Evolutionary conservation across 2,113 vertebrate genomes (phyloP).

Genomic region (Pangasianodon gigas): DNA sequence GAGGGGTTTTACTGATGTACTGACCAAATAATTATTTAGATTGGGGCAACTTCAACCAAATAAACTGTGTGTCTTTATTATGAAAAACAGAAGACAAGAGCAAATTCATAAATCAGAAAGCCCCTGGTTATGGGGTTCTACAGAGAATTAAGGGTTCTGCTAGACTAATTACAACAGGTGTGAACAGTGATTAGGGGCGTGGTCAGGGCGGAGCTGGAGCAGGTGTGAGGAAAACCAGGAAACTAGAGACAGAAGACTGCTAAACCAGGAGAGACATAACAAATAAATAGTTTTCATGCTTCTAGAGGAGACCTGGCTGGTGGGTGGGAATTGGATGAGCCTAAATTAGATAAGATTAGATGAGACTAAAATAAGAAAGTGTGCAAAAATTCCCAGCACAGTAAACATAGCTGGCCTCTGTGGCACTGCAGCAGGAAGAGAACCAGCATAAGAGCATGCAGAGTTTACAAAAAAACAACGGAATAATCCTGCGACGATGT

Average conservation of each 20-base stretch:
- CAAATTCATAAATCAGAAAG: not conserved
- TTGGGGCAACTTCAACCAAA: not conserved
- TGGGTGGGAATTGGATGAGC: not conserved
- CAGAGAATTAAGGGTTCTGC: not conserved
- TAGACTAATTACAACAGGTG: not conserved
- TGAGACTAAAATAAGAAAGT: not conserved
- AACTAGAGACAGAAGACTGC: not conserved
- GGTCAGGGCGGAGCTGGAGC: not conserved
- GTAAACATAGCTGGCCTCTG: constrained; percentile 6
- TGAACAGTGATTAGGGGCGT: not conserved
- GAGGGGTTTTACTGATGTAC: not conserved
- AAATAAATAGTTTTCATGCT: not conserved
- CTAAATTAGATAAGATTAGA: not conserved
- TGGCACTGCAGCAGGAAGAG: constrained; percentile 4
- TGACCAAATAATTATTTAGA: not conserved
- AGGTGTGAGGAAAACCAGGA: not conserved
- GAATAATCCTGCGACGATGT: not conserved
- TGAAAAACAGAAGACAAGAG: not conserved
- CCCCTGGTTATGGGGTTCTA: not conserved
- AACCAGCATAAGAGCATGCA: not conserved
- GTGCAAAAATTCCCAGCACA: not conserved
- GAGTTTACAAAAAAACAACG: not conserved
- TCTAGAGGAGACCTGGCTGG: not conserved
- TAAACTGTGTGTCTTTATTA: not conserved
- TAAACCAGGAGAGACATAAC: not conserved